These are phyloP conservation scores for Monodelphis domestica DNA, from an alignment of 2,797 vertebrate genomes.

Conservation along the genomic window DNA sequence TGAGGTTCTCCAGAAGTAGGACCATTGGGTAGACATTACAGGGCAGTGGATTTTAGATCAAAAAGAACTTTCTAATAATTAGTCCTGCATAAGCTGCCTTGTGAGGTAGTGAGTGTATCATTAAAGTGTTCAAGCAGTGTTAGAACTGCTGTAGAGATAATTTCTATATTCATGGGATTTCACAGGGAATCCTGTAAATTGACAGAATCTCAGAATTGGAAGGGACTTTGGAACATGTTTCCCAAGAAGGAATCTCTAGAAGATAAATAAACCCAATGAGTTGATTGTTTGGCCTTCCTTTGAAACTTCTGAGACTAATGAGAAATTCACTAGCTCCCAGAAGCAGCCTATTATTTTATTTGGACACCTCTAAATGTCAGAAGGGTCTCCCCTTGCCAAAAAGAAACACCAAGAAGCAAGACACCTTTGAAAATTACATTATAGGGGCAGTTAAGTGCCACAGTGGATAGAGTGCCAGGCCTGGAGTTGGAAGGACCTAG, in stretches of 20 bases:
- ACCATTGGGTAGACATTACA: slow-evolving; percentile 8
- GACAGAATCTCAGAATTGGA: background rate
- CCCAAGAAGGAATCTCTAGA: background rate
- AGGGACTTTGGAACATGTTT: background rate
- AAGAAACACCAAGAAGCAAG: background rate
- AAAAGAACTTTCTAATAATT: slow-evolving; percentile 23
- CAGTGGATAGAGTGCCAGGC: no score
- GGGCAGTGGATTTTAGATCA: background rate
- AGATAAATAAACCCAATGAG: background rate
- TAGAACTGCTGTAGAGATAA: background rate
- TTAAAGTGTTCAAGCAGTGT: background rate
- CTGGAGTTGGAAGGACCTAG: no score
- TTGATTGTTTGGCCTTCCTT: background rate
- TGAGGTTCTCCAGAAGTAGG: background rate
- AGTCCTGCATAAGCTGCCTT: background rate
- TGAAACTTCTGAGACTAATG: background rate
- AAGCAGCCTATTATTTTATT: background rate
- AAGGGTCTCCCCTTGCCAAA: no score
- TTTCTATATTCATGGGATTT: background rate
- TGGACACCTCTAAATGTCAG: background rate
- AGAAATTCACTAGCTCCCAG: background rate
- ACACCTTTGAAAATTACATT: background rate
- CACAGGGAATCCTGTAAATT: background rate
- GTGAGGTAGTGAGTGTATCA: slow-evolving; percentile 32
- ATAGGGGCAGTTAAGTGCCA: no score